Percentiles rank a stretch among this genome's conserved stretches.
Conservation (phyloP, 2,797 vertebrate genomes). For the Selene dorsalis region DNA sequence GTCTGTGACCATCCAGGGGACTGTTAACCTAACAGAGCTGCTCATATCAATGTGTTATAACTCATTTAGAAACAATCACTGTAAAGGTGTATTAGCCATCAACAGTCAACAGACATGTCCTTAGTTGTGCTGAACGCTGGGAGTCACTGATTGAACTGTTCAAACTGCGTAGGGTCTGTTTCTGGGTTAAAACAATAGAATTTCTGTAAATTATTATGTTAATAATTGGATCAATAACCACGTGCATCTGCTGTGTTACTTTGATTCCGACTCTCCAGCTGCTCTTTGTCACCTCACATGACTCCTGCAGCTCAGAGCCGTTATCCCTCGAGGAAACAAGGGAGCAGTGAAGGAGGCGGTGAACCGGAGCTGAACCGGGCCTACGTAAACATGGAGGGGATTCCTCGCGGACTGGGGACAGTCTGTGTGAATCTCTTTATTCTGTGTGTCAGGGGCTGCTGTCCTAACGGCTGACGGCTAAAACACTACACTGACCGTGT, state of each 20-base stretch:
- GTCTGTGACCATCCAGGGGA: not conserved
- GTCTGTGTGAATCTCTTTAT: constrained; percentile 42
- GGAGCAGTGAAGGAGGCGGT: constrained; percentile 37
- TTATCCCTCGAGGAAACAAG: constrained; percentile 58
- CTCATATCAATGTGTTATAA: not conserved
- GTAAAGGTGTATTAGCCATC: not conserved
- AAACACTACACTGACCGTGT: not conserved
- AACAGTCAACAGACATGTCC: not conserved
- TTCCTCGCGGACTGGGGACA: constrained; percentile 53
- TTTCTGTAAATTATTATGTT: not conserved
- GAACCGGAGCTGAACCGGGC: constrained; percentile 51
- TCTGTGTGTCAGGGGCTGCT: constrained; percentile 16
- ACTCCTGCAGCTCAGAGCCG: constrained; percentile 49
- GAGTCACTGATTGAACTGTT: no score
- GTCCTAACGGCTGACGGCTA: constrained; percentile 31
- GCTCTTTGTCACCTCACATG: constrained; percentile 66
- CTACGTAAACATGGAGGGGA: constrained; percentile 71
- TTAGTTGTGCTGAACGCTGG: no score
- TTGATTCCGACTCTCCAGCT: constrained; percentile 1
- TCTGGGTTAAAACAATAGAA: not conserved
- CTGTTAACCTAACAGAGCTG: not conserved
- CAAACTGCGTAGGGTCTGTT: not conserved
- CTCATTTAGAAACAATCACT: not conserved
- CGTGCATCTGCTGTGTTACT: not conserved
- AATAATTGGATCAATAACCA: not conserved